Evolutionary conservation across 2,113 vertebrate genomes (phyloP).

Genomic region (Cavia aperea): DNA sequence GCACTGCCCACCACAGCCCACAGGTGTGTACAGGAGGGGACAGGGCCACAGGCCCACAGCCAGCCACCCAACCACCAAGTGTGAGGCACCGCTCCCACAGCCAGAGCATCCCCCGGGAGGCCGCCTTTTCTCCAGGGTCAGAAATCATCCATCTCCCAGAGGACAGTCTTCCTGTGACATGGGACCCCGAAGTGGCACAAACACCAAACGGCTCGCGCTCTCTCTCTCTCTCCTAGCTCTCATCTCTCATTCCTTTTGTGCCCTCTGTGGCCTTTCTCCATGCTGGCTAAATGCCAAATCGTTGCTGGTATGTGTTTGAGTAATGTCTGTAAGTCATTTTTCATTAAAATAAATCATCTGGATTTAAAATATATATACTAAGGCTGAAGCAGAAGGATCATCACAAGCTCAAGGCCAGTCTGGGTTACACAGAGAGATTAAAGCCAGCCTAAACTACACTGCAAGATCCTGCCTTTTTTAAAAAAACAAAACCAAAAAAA

Average conservation of each 20-base stretch:
- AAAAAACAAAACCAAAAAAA: neutral
- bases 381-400: neutral
- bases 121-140: neutral
- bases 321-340: neutral
- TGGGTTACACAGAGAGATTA: neutral
- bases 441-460: neutral
- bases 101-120: neutral
- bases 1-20: neutral
- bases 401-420: neutral
- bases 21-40: neutral
- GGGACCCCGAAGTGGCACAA: neutral
- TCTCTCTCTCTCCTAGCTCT: neutral
- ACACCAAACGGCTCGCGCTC: neutral
- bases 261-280: neutral
- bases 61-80: neutral
- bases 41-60: neutral
- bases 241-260: neutral
- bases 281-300: neutral
- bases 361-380: conserved; percentile 29
- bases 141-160: neutral
- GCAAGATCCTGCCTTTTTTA: neutral
- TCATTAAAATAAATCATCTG: conserved; percentile 26
- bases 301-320: neutral
- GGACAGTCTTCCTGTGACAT: neutral
- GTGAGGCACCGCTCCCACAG: neutral